These are phyloP conservation scores for Periplaneta americana DNA, from an alignment of 1,140 invertebrate species.

Conservation along the genomic window DNA sequence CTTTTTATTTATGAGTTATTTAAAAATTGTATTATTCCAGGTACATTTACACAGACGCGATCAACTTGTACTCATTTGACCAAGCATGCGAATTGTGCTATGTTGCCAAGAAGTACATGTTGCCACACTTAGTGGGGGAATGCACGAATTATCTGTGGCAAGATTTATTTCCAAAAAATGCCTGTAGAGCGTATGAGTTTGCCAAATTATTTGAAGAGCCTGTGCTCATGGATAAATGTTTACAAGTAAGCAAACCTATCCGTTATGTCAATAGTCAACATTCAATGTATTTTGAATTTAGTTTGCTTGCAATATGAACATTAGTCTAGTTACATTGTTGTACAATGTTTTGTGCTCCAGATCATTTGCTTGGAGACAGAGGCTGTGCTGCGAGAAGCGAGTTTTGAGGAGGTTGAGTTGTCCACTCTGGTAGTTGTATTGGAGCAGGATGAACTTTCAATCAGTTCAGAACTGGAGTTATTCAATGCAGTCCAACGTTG, in stretches of 20 bases:
- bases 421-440: conserved; percentile 67
- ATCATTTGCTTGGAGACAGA: conserved; percentile 68
- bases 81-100: conserved; percentile 81
- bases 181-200: conserved; percentile 79
- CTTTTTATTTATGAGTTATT: too few relatives aligned
- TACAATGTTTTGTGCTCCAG: conserved; percentile 35
- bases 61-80: conserved; percentile 71
- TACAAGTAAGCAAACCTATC: conserved; percentile 45
- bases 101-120: conserved; percentile 83
- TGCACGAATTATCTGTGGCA: conserved; percentile 76
- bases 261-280: background rate
- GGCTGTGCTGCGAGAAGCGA: conserved; percentile 63
- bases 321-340: background rate
- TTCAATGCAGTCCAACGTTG: conserved; percentile 67
- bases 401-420: conserved; percentile 68
- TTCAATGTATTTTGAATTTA: background rate
- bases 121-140: conserved; percentile 71
- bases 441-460: conserved; percentile 62
- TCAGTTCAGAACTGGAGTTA: conserved; percentile 67
- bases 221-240: conserved; percentile 70
- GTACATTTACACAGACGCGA: conserved; percentile 77
- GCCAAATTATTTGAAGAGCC: conserved; percentile 77
- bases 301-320: background rate
- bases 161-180: conserved; percentile 70
- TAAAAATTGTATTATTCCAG: conserved; percentile 47